Evolutionary conservation across 2,888 invertebrate species (phyloP).

Genomic region (Orthonychiurus folsomi): DNA sequence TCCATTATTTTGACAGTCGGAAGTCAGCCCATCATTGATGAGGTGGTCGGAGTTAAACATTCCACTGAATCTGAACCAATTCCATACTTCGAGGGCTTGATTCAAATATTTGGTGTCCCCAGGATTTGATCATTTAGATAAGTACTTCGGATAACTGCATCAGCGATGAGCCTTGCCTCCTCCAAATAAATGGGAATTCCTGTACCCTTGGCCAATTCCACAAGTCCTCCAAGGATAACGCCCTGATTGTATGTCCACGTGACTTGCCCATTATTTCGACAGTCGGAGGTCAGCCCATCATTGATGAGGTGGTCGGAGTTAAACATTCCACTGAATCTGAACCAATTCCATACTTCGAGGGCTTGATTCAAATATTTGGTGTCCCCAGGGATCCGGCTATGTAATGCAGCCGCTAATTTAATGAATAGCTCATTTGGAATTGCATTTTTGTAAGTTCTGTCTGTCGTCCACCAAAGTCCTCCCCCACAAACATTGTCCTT

Average conservation of each 20-base stretch:
- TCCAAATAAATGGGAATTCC: slow-evolving; percentile 21
- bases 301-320: slow-evolving; percentile 32
- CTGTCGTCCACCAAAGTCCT: slow-evolving; percentile 26
- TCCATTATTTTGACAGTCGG: slow-evolving; percentile 30
- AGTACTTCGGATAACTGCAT: slow-evolving; percentile 29
- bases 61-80: slow-evolving; percentile 30
- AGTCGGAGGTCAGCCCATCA: slow-evolving; percentile 31
- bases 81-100: slow-evolving; percentile 18
- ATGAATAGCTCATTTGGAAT: slow-evolving; percentile 35
- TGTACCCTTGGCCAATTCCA: slow-evolving; percentile 28
- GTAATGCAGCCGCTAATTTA: slow-evolving; percentile 31
- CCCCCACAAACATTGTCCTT: slow-evolving; percentile 29
- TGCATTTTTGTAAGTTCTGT: slow-evolving; percentile 29
- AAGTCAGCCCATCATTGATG: slow-evolving; percentile 34
- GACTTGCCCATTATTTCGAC: slow-evolving; percentile 27
- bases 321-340: slow-evolving; percentile 29
- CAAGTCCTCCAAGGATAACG: slow-evolving; percentile 33
- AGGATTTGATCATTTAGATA: slow-evolving; percentile 28
- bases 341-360: slow-evolving; percentile 27
- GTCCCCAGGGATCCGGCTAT: slow-evolving; percentile 29
- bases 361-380: slow-evolving; percentile 7
- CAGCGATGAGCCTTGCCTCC: slow-evolving; percentile 31
- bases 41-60: slow-evolving; percentile 32
- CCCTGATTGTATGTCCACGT: slow-evolving; percentile 38
- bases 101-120: slow-evolving; percentile 12